A percentile compares a stretch with the other conserved stretches of the same genome.
These are phyloP conservation scores for Julus scanicus DNA, from an alignment of 2,888 invertebrate genomes.

Conservation along the genomic window DNA sequence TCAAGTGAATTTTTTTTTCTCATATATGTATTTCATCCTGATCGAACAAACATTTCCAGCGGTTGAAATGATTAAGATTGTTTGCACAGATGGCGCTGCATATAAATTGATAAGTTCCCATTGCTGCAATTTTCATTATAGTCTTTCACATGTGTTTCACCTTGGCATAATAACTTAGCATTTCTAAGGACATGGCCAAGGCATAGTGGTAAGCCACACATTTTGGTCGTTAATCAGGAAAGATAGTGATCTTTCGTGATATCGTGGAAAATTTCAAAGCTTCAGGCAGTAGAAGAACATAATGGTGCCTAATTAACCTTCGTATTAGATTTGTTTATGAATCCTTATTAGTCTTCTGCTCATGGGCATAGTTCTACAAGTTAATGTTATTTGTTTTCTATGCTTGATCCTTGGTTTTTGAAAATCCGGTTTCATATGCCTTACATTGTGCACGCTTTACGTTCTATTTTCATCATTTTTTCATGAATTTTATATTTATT, in stretches of 20 bases:
- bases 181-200: background rate
- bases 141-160: background rate
- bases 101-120: background rate
- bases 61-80: background rate
- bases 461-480: too few relatives aligned
- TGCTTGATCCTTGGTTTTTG: background rate
- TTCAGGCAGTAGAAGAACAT: background rate
- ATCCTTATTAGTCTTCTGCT: background rate
- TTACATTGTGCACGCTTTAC: background rate
- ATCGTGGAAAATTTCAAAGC: background rate
- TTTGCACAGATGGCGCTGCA: background rate
- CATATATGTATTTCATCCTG: background rate
- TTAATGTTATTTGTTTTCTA: background rate
- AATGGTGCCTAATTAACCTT: background rate
- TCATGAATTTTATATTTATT: too few relatives aligned
- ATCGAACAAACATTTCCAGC: background rate
- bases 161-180: background rate
- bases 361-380: background rate
- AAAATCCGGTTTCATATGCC: background rate
- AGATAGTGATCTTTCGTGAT: background rate
- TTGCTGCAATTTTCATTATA: background rate
- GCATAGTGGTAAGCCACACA: background rate
- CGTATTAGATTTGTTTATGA: background rate
- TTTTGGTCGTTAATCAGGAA: background rate
- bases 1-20: background rate